Conservation (phyloP, 2,113 vertebrate genomes). For the Turdus rufiventris region DNA sequence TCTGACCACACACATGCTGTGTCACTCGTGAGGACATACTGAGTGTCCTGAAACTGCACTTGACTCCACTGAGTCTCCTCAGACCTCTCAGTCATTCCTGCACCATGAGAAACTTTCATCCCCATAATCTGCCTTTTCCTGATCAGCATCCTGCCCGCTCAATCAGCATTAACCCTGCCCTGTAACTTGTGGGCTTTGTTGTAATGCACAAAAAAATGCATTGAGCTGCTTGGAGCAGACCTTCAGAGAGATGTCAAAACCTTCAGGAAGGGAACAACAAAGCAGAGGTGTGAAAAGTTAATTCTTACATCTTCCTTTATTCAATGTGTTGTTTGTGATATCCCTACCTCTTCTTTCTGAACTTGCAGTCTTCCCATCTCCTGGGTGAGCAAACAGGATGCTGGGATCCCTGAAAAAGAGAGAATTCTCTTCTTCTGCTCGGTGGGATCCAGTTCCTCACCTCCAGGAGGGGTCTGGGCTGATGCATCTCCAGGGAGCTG, state of each 20-base stretch:
- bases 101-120: background rate
- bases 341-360: background rate
- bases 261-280: background rate
- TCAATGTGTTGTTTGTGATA: background rate
- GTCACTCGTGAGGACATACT: accelerated
- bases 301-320: background rate
- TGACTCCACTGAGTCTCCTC: background rate
- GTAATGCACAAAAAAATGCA: background rate
- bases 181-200: background rate
- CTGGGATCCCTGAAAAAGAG: background rate
- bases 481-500: background rate
- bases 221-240: accelerated
- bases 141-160: background rate
- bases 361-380: background rate
- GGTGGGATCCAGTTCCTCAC: background rate
- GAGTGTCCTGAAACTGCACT: background rate
- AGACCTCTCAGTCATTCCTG: background rate
- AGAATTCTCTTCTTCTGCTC: background rate
- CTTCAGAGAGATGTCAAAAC: background rate
- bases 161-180: background rate
- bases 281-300: background rate
- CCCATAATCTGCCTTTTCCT: background rate
- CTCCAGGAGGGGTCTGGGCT: background rate
- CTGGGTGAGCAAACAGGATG: background rate
- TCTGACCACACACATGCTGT: accelerated